Percentiles rank a stretch among this genome's conserved stretches.
phyloP scores from a whole-genome alignment of 2,888 invertebrate species.

The Drosophila greeni region DNA sequence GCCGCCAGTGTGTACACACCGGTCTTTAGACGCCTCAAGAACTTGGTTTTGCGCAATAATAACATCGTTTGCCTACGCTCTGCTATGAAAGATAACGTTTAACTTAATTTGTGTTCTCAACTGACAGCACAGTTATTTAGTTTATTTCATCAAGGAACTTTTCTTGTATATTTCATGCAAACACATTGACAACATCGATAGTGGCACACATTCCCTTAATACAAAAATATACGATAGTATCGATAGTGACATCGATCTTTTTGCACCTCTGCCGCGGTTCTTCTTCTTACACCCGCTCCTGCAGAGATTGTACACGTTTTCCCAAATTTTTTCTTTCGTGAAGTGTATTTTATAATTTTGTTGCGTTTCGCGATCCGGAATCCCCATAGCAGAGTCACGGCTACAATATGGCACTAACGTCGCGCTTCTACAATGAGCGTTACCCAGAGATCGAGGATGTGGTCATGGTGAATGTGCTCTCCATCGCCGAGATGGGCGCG shows the following conservation, averaged over 20 bases:
- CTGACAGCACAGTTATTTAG: too few relatives aligned
- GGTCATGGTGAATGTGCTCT: constrained; percentile 98
- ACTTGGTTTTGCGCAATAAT: too few relatives aligned
- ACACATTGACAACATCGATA: not conserved
- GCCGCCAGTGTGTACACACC: constrained; percentile 61
- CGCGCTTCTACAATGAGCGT: constrained; percentile 97
- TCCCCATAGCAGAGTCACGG: constrained; percentile 3
- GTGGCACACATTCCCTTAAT: not conserved
- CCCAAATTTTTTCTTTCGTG: constrained; percentile 42
- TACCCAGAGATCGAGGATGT: constrained; percentile 99
- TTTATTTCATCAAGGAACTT: too few relatives aligned
- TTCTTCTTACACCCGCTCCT: constrained; percentile 56
- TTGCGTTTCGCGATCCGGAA: constrained; percentile 2
- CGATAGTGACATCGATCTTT: not conserved
- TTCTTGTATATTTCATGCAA: not conserved
- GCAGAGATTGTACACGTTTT: constrained; percentile 73
- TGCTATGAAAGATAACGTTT: too few relatives aligned
- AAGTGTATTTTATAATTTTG: constrained; percentile 36
- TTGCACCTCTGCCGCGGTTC: constrained; percentile 15
- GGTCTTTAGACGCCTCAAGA: not conserved
- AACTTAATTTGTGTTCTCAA: too few relatives aligned
- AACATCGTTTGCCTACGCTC: too few relatives aligned
- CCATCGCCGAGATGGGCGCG: constrained; percentile 99
- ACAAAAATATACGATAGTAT: not conserved
- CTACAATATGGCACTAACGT: constrained; percentile 88